phyloP scores from a whole-genome alignment of 2,113 vertebrate genomes.

The Leptodactylus fuscus region DNA sequence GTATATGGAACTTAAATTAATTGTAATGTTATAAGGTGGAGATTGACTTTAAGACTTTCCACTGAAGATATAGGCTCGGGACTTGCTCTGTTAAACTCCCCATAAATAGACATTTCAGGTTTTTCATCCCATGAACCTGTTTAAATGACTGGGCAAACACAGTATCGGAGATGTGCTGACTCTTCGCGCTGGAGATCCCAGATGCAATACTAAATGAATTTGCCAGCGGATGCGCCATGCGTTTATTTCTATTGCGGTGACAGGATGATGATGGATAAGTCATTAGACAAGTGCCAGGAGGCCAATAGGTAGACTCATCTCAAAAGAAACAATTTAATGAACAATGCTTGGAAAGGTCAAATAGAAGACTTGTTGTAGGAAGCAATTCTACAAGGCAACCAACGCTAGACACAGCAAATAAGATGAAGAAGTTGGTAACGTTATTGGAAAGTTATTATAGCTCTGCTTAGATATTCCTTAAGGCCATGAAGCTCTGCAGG shows the following conservation, averaged over 20 bases:
- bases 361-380: slow-evolving; percentile 16
- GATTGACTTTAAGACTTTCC: not conserved
- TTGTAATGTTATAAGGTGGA: too few species aligned
- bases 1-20: too few species aligned
- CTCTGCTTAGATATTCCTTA: too few species aligned
- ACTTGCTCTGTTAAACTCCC: not conserved
- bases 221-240: slow-evolving; percentile 22
- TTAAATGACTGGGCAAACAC: slow-evolving; percentile 25
- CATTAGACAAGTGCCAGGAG: slow-evolving; percentile 52
- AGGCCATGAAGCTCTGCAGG: too few species aligned
- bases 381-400: not conserved
- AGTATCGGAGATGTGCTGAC: slow-evolving; percentile 3
- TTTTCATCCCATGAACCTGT: not conserved
- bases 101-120: not conserved
- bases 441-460: too few species aligned
- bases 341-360: slow-evolving; percentile 27
- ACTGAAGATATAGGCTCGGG: not conserved
- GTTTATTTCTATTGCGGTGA: slow-evolving; percentile 20
- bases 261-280: slow-evolving; percentile 52
- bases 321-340: slow-evolving; percentile 22
- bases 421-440: not conserved
- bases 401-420: not conserved
- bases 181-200: slow-evolving; percentile 19
- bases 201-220: slow-evolving; percentile 42
- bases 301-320: slow-evolving; percentile 11